Evolutionary conservation across 2,113 vertebrate species (phyloP).

Genomic region (Alectura lathami): DNA sequence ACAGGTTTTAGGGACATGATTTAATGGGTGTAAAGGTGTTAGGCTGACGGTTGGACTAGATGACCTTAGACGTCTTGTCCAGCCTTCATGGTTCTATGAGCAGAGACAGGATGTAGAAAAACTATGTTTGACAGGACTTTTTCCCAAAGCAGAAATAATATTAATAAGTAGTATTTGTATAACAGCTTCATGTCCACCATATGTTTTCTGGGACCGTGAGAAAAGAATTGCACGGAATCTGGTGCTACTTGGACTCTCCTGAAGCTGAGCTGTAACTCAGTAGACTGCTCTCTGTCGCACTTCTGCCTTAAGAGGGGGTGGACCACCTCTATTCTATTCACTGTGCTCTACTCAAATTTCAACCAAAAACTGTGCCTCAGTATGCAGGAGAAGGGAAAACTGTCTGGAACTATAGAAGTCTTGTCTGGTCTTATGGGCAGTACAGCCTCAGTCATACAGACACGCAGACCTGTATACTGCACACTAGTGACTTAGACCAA

Average conservation of each 20-base stretch:
- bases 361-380: neutral
- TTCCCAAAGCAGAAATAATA: neutral
- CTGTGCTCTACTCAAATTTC: neutral
- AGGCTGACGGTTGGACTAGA: too few species aligned
- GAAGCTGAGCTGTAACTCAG: neutral
- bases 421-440: neutral
- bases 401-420: neutral
- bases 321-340: neutral
- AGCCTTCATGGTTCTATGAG: too few species aligned
- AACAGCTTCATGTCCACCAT: neutral
- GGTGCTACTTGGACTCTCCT: neutral
- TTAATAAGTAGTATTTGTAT: neutral
- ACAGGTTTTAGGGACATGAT: too few species aligned
- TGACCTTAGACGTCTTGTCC: too few species aligned
- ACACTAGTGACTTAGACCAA: neutral
- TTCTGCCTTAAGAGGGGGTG: neutral
- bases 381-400: neutral
- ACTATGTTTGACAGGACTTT: neutral
- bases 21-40: too few species aligned
- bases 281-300: neutral
- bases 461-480: neutral
- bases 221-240: neutral
- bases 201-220: neutral
- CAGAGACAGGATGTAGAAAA: neutral
- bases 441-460: accelerated